phyloP scores from a whole-genome alignment of 37 sponge, comb jelly and placozoan species.

The Axinella damicornis region DNA sequence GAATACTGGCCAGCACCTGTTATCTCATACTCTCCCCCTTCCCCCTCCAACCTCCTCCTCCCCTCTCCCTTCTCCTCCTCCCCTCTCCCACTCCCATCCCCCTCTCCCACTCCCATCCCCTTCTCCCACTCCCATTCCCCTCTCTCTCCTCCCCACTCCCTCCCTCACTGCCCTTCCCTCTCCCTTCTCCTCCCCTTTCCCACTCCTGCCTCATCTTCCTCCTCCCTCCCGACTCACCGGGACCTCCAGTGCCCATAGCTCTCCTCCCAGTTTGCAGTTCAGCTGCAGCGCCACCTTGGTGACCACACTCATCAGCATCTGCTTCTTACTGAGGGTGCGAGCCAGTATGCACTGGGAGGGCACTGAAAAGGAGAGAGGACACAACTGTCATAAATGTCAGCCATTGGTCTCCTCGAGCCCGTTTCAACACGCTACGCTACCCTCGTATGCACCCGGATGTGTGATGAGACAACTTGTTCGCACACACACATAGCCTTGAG shows the following conservation, averaged over 20 bases:
- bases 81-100: slow-evolving; percentile 58
- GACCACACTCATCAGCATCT: slow-evolving; percentile 89
- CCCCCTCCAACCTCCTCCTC: neutral
- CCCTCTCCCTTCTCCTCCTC: neutral
- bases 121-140: neutral
- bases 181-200: neutral
- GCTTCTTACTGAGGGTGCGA: slow-evolving; percentile 79
- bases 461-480: no score
- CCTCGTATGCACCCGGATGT: no score
- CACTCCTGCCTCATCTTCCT: neutral
- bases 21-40: neutral
- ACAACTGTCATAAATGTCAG: neutral
- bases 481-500: no score
- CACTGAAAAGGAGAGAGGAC: slow-evolving; percentile 38
- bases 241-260: slow-evolving; percentile 92
- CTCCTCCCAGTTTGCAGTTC: slow-evolving; percentile 96
- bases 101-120: no score
- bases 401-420: no score
- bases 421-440: no score
- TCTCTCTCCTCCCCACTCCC: neutral
- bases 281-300: slow-evolving; percentile 96
- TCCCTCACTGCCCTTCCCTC: slow-evolving; percentile 31
- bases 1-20: neutral
- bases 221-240: slow-evolving; percentile 75
- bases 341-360: slow-evolving; percentile 84